Conservation (phyloP, 1,140 invertebrate species). For the Temnothorax curvispinosus region DNA sequence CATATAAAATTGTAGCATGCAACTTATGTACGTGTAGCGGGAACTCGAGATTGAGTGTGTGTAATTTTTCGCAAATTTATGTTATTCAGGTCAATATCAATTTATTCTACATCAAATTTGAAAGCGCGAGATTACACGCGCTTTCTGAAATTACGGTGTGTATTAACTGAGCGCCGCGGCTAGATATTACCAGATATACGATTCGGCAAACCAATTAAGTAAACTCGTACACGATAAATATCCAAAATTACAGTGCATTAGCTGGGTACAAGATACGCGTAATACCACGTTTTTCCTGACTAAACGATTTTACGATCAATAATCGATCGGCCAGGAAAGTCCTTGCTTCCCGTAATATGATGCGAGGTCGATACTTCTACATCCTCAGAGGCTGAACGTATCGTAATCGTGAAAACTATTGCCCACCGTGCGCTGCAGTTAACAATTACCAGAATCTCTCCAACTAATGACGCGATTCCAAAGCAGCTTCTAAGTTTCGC, state of each 20-base stretch:
- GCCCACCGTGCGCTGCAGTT: slow-evolving; percentile 6
- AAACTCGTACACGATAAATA: slow-evolving; percentile 43
- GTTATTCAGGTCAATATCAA: slow-evolving; percentile 39
- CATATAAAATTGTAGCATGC: background rate
- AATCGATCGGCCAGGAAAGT: slow-evolving; percentile 45
- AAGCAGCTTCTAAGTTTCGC: background rate
- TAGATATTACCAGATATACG: slow-evolving; percentile 27
- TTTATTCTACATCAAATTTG: slow-evolving; percentile 47
- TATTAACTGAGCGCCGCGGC: slow-evolving; percentile 9
- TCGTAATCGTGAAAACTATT: slow-evolving; percentile 43
- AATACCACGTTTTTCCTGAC: slow-evolving; percentile 30
- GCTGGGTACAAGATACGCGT: background rate
- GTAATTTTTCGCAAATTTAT: slow-evolving; percentile 12
- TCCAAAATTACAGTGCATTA: slow-evolving; percentile 48
- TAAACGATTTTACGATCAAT: slow-evolving; percentile 54
- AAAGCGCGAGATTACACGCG: slow-evolving; percentile 16
- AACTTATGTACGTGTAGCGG: background rate
- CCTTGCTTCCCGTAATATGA: slow-evolving; percentile 22
- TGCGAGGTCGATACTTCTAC: slow-evolving; percentile 36
- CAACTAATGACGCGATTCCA: slow-evolving; percentile 27
- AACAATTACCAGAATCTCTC: background rate
- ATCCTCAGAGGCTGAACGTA: background rate
- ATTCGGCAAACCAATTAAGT: slow-evolving; percentile 24
- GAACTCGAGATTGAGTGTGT: background rate
- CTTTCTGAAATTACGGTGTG: slow-evolving; percentile 17